These are phyloP conservation scores for Anhinga rufa DNA, from an alignment of 2,113 vertebrate genomes.

Conservation along the genomic window DNA sequence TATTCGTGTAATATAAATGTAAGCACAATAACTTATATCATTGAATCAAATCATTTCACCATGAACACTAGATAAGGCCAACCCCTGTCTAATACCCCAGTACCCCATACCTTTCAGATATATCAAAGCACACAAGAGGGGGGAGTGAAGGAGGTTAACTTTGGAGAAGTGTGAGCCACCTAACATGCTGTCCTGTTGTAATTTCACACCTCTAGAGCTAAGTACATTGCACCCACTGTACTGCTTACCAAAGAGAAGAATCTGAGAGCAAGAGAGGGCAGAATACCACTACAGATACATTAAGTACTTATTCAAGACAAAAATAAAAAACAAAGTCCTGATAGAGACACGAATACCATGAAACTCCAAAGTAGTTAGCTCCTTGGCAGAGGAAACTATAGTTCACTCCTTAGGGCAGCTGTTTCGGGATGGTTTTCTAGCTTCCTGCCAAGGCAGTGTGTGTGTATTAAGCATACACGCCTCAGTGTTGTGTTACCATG, in stretches of 20 bases:
- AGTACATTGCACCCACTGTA: neutral
- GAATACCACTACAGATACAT: neutral
- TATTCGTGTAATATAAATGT: neutral
- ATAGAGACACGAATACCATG: neutral
- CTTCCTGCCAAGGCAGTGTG: slow-evolving; percentile 4
- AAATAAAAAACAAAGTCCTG: neutral
- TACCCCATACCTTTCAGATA: neutral
- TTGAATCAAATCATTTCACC: neutral
- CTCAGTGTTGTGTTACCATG: slow-evolving; percentile 40
- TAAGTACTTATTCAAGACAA: neutral
- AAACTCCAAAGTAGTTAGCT: neutral
- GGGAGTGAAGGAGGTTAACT: neutral
- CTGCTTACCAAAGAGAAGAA: slow-evolving; percentile 16
- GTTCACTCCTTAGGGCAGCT: neutral
- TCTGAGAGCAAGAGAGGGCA: neutral
- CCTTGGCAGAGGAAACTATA: neutral
- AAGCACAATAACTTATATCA: neutral
- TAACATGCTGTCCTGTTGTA: neutral
- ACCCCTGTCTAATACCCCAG: neutral
- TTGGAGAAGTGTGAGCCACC: neutral
- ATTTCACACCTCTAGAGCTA: neutral
- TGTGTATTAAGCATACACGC: neutral
- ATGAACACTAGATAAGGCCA: neutral
- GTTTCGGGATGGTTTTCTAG: neutral
- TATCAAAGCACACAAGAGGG: neutral